These are phyloP conservation scores for Latheticus oryzae DNA, from an alignment of 2,888 invertebrate species.

Conservation along the genomic window DNA sequence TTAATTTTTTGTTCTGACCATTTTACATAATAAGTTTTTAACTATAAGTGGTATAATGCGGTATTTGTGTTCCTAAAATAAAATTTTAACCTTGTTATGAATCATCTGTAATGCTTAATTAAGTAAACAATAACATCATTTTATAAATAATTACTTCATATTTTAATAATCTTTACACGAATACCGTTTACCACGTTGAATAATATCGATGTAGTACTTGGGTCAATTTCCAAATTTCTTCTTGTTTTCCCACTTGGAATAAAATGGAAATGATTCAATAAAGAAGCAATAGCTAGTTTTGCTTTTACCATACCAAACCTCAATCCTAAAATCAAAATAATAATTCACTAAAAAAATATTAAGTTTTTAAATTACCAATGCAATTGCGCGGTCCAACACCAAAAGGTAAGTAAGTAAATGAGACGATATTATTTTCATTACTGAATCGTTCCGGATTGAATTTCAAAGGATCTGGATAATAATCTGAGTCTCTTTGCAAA, in stretches of 20 bases:
- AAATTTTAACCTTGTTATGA: too few relatives aligned
- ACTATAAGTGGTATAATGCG: too few relatives aligned
- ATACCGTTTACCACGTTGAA: slow-evolving; percentile 30
- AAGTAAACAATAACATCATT: not conserved
- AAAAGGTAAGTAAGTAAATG: slow-evolving; percentile 33
- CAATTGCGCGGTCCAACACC: slow-evolving; percentile 32
- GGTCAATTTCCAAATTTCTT: slow-evolving; percentile 20
- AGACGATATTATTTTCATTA: slow-evolving; percentile 19
- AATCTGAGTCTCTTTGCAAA: slow-evolving; percentile 32
- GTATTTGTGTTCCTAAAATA: too few relatives aligned
- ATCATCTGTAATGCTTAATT: not conserved
- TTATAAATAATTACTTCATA: slow-evolving; percentile 3
- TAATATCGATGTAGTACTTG: slow-evolving; percentile 28
- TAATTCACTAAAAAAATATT: not conserved
- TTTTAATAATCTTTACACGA: slow-evolving; percentile 20
- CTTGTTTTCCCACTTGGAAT: slow-evolving; percentile 21
- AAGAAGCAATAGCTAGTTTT: slow-evolving; percentile 24
- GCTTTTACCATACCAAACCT: slow-evolving; percentile 28
- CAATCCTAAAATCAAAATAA: slow-evolving; percentile 19
- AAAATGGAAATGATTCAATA: slow-evolving; percentile 24
- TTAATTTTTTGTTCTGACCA: too few relatives aligned
- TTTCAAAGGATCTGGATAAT: slow-evolving; percentile 25
- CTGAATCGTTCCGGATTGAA: slow-evolving; percentile 29
- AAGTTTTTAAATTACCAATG: slow-evolving; percentile 21
- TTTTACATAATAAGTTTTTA: too few relatives aligned